A percentile compares a stretch with the other conserved stretches of the same genome.
These are phyloP conservation scores for Ariolimax columbianus DNA, from an alignment of 2,888 invertebrate genomes.

Conservation along the genomic window DNA sequence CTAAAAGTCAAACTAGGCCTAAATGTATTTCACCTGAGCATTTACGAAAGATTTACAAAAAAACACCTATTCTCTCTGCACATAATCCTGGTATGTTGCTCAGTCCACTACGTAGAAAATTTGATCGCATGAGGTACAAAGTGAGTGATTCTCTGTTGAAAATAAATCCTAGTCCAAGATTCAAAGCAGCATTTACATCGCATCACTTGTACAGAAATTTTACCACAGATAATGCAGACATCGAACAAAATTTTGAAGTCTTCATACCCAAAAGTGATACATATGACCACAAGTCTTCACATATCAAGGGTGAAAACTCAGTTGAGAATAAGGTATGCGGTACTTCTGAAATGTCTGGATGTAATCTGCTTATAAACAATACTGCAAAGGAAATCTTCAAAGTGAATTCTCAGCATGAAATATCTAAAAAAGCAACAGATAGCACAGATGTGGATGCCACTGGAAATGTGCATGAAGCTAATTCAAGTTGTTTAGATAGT, in stretches of 20 bases:
- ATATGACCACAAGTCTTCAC: background rate
- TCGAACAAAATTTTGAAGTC: background rate
- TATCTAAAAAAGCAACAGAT: background rate
- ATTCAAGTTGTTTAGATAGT: background rate
- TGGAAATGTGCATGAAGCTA: background rate
- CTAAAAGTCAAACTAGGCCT: background rate
- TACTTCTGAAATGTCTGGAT: background rate
- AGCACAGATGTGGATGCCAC: background rate
- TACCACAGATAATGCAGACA: conserved; percentile 1
- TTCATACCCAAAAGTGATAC: background rate
- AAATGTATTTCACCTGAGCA: conserved; percentile 1
- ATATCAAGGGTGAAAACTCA: background rate
- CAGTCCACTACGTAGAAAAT: background rate
- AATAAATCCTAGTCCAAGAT: background rate
- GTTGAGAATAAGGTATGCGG: background rate
- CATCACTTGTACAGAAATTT: no score
- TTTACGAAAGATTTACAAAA: background rate
- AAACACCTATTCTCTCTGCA: background rate
- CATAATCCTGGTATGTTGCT: background rate
- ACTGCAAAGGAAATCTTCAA: background rate
- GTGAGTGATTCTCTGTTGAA: background rate
- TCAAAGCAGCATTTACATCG: background rate
- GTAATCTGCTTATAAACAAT: background rate
- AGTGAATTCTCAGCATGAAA: background rate
- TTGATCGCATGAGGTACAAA: conserved; percentile 1